Conservation (phyloP, 2,888 invertebrate genomes). For the Orthonychiurus folsomi region DNA sequence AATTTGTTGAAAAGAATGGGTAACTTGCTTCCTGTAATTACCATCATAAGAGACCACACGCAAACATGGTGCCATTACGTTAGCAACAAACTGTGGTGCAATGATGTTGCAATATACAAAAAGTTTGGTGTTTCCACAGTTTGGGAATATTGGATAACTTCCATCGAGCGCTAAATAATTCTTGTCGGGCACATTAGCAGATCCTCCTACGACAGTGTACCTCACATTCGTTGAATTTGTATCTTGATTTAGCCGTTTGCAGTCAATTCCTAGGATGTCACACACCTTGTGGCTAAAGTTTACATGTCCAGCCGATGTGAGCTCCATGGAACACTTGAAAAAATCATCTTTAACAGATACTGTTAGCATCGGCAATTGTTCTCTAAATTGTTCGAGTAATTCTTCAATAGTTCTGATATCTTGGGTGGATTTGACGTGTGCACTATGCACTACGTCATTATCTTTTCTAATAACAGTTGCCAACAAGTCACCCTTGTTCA, state of each 20-base stretch:
- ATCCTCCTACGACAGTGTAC: no score
- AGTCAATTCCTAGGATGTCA: slow-evolving; percentile 1
- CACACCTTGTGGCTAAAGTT: not conserved
- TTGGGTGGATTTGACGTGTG: not conserved
- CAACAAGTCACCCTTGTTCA: slow-evolving; percentile 7
- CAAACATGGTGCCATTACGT: slow-evolving; percentile 12
- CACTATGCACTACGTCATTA: not conserved
- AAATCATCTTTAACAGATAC: not conserved
- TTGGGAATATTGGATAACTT: slow-evolving; percentile 7
- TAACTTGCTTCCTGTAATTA: not conserved
- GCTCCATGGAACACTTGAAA: not conserved
- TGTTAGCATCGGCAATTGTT: not conserved
- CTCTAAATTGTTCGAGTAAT: not conserved
- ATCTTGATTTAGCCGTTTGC: no score
- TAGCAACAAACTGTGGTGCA: slow-evolving; percentile 9
- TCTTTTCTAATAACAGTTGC: not conserved
- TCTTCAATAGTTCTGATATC: not conserved
- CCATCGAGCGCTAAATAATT: not conserved
- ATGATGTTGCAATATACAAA: slow-evolving; percentile 16
- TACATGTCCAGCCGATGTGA: not conserved
- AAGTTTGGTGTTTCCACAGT: slow-evolving; percentile 12
- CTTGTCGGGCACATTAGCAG: not conserved
- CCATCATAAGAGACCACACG: not conserved
- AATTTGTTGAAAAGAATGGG: slow-evolving; percentile 6
- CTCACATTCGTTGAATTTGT: no score